A percentile compares a stretch with the other conserved stretches of the same genome.
These are phyloP conservation scores for Ammospiza maritima DNA, from an alignment of 2,797 vertebrate species.

Conservation along the genomic window DNA sequence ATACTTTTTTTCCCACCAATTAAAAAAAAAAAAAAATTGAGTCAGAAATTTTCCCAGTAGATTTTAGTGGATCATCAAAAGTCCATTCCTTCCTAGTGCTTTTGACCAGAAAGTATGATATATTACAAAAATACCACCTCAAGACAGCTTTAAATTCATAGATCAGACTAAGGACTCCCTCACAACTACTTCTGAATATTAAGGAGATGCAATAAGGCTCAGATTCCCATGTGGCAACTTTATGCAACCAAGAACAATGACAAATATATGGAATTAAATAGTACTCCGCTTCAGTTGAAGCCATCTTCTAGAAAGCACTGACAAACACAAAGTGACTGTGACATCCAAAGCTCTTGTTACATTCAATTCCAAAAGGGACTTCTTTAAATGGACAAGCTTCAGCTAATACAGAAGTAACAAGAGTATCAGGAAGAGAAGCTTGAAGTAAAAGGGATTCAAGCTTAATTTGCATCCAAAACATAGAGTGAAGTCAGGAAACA, in stretches of 20 bases:
- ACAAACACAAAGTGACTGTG: background rate
- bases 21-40: background rate
- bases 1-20: background rate
- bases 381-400: background rate
- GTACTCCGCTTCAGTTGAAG: background rate
- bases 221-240: background rate
- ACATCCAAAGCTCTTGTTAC: background rate
- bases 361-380: background rate
- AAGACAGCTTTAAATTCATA: background rate
- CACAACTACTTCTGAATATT: background rate
- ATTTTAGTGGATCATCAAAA: background rate
- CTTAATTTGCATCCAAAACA: background rate
- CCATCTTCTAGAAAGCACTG: background rate
- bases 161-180: background rate
- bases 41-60: background rate
- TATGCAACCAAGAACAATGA: background rate
- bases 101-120: background rate
- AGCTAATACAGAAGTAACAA: background rate
- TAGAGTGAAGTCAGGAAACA: background rate
- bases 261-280: background rate
- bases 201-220: background rate
- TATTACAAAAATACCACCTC: background rate
- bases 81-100: background rate
- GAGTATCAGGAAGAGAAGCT: background rate
- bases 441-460: background rate